Conservation (phyloP, 2,797 vertebrate species). For the Tolypeutes matacus region DNA sequence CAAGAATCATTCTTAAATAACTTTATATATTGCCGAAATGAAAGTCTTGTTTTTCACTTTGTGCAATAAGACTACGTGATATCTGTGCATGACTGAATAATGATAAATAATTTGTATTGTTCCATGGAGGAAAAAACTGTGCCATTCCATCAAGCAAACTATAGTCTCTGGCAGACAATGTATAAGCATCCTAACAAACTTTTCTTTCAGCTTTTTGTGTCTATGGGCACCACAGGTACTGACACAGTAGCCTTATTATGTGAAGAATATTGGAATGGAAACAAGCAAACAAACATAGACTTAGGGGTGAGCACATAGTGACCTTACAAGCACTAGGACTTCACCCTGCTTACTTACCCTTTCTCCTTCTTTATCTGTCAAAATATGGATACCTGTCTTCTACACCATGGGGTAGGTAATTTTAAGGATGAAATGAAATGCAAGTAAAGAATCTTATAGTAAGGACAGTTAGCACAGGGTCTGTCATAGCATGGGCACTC, state of each 20-base stretch:
- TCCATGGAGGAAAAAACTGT: neutral
- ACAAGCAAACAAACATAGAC: neutral
- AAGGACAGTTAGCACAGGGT: rapidly evolving
- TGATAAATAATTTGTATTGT: neutral
- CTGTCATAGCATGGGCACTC: neutral
- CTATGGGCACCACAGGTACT: too few species aligned
- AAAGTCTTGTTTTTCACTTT: neutral
- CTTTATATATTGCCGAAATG: neutral
- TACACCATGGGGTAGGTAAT: too few species aligned
- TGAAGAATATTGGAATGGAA: neutral
- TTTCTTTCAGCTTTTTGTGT: neutral
- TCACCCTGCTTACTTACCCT: neutral
- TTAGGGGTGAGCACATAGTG: neutral
- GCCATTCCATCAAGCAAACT: neutral
- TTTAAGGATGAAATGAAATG: neutral
- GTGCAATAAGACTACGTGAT: neutral
- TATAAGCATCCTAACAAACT: neutral
- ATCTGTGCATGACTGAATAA: neutral
- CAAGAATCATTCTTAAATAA: neutral
- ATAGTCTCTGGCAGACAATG: neutral
- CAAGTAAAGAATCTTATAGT: neutral
- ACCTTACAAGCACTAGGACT: neutral
- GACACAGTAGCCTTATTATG: neutral
- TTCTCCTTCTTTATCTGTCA: neutral
- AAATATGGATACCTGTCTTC: neutral